phyloP scores from a whole-genome alignment of 2,113 vertebrate species.

The Macaca fascicularis region DNA sequence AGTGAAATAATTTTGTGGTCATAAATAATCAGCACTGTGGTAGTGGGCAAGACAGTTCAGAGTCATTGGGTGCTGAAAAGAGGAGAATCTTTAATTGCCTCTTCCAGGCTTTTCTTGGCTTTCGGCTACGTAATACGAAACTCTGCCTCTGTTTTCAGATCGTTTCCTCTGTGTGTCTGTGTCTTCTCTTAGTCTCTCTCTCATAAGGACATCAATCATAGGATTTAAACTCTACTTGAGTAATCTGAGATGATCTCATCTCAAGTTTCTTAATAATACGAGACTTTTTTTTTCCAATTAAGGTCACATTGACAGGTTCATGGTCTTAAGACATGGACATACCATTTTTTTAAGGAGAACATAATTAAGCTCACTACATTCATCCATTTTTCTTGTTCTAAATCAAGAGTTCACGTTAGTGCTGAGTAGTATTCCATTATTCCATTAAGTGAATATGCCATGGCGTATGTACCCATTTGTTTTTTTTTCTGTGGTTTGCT shows the following conservation, averaged over 20 bases:
- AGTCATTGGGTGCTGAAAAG: neutral
- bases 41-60: neutral
- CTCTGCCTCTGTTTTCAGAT: neutral
- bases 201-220: neutral
- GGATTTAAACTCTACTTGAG: neutral
- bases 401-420: neutral
- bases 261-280: neutral
- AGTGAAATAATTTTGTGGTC: neutral
- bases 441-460: neutral
- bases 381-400: neutral
- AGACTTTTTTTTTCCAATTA: neutral
- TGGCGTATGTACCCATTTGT: neutral
- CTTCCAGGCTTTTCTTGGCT: neutral
- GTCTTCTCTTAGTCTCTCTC: neutral
- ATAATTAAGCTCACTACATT: neutral
- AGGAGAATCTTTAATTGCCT: neutral
- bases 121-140: too few relatives aligned
- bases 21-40: neutral
- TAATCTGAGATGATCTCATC: neutral
- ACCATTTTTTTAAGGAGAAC: fast-evolving
- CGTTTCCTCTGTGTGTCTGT: neutral
- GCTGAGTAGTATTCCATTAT: neutral
- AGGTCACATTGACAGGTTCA: neutral
- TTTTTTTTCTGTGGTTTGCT: neutral
- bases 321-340: neutral